A percentile compares a stretch with the other conserved stretches of the same genome.
Evolutionary conservation across 2,113 vertebrate species (phyloP).

Genomic region (Drymodes brunneopygia): DNA sequence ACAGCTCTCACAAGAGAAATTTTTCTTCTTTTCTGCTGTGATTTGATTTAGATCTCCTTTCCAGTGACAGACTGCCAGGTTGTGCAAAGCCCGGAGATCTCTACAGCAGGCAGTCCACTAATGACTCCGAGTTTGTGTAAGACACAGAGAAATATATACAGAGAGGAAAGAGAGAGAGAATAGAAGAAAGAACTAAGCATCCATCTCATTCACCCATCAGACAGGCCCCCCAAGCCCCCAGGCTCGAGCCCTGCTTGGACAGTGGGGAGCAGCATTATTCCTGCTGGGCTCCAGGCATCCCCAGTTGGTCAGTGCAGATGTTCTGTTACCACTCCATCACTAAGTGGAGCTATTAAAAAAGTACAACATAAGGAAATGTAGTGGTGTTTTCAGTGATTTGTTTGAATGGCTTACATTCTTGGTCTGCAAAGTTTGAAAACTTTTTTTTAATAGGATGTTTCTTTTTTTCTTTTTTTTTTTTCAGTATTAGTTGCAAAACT

Average conservation of each 20-base stretch:
- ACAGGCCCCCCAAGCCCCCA: not conserved
- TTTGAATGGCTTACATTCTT: not conserved
- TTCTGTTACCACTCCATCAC: not conserved
- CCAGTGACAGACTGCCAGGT: slow-evolving; percentile 46
- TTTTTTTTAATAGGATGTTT: not conserved
- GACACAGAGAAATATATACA: not conserved
- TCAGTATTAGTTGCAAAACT: not conserved
- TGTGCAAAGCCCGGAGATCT: slow-evolving; percentile 22
- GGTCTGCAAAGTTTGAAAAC: not conserved
- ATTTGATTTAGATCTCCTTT: slow-evolving; percentile 50
- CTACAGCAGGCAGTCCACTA: slow-evolving; percentile 60
- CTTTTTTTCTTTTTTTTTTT: not conserved
- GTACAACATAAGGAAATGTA: not conserved
- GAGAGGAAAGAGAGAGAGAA: not conserved
- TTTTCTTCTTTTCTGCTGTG: slow-evolving; percentile 23
- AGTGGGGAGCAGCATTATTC: not conserved
- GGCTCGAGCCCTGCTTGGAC: rapidly evolving
- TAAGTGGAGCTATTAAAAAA: not conserved
- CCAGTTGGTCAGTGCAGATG: not conserved
- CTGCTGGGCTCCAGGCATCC: not conserved
- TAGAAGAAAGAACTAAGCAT: not conserved
- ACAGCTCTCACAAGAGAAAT: slow-evolving; percentile 36
- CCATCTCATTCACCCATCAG: not conserved
- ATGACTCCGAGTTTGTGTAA: slow-evolving; percentile 30
- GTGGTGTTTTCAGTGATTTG: not conserved